Percentiles rank a stretch among this genome's conserved stretches.
These are phyloP conservation scores for Adelges cooleyi DNA, from an alignment of 1,140 invertebrate species.

Conservation along the genomic window DNA sequence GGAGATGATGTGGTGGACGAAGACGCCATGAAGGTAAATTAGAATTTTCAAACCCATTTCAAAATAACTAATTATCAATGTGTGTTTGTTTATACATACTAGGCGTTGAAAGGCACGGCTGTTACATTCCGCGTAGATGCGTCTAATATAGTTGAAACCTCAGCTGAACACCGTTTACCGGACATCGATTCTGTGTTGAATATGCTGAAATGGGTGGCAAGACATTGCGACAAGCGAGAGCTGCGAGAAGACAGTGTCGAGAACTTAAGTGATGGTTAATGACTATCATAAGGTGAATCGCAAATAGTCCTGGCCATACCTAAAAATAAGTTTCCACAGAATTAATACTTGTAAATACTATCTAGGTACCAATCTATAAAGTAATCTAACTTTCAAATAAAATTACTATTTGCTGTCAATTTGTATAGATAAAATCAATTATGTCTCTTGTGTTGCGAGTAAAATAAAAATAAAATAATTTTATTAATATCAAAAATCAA, in stretches of 20 bases:
- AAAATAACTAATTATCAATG: background rate
- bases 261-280: slow-evolving; percentile 17
- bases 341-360: no score
- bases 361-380: no score
- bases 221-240: slow-evolving; percentile 62
- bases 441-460: no score
- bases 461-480: no score
- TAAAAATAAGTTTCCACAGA: background rate
- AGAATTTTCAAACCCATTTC: slow-evolving; percentile 27
- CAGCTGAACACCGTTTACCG: slow-evolving; percentile 69
- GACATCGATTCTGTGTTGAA: slow-evolving; percentile 77
- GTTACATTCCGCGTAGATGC: slow-evolving; percentile 77
- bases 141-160: slow-evolving; percentile 71
- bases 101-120: slow-evolving; percentile 80
- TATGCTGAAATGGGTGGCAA: slow-evolving; percentile 78
- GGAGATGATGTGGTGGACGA: slow-evolving; percentile 84
- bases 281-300: slow-evolving; percentile 16
- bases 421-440: no score
- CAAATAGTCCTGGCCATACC: slow-evolving; percentile 27
- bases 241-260: slow-evolving; percentile 41
- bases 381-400: no score
- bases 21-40: slow-evolving; percentile 72
- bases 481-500: no score
- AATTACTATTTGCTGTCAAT: no score
- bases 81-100: slow-evolving; percentile 22